phyloP scores from a whole-genome alignment of 2,888 invertebrate genomes.

The Augiades crinisus region DNA sequence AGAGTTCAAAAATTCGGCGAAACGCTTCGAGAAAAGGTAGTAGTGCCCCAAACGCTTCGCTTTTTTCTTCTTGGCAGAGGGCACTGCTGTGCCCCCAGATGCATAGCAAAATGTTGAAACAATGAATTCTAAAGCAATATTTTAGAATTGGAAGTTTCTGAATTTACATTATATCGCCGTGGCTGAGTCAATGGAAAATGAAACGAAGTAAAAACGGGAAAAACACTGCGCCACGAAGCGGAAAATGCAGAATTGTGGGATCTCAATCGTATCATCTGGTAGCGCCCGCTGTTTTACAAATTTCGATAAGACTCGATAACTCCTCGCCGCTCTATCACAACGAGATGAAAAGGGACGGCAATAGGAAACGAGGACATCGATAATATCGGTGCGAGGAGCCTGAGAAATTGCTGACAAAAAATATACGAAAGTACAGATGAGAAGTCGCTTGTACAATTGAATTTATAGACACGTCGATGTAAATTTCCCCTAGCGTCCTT shows the following conservation, averaged over 20 bases:
- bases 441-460: slow-evolving; percentile 39
- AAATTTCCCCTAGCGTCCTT: slow-evolving; percentile 36
- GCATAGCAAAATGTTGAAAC: too few relatives aligned
- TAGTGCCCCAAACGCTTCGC: too few relatives aligned
- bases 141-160: too few relatives aligned
- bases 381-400: slow-evolving; percentile 19
- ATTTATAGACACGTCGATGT: slow-evolving; percentile 52
- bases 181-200: not conserved
- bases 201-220: not conserved
- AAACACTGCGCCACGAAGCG: not conserved
- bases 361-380: slow-evolving; percentile 26
- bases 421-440: slow-evolving; percentile 15
- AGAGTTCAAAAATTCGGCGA: too few relatives aligned
- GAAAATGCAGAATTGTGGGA: slow-evolving; percentile 11
- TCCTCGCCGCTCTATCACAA: not conserved
- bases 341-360: slow-evolving; percentile 10
- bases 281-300: slow-evolving; percentile 11
- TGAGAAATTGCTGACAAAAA: slow-evolving; percentile 28
- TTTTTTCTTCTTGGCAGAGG: too few relatives aligned
- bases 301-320: slow-evolving; percentile 15
- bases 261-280: slow-evolving; percentile 9
- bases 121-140: too few relatives aligned
- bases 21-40: too few relatives aligned
- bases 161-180: too few relatives aligned
- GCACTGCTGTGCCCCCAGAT: too few relatives aligned